phyloP scores from a whole-genome alignment of 2,113 vertebrate genomes.

The Himantopus leucocephalus region DNA sequence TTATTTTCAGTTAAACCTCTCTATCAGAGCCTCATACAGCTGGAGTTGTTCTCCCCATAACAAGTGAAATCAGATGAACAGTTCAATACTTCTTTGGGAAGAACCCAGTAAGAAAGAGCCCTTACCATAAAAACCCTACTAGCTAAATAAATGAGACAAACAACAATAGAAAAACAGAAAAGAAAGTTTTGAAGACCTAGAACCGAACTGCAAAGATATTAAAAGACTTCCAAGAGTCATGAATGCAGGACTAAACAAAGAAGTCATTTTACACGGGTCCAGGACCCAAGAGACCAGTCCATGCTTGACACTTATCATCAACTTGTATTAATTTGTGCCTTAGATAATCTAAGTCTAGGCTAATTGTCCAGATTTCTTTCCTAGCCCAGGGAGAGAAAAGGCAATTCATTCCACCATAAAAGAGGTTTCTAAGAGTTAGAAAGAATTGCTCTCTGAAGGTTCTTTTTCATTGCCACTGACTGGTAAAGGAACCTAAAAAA shows the following conservation, averaged over 20 bases:
- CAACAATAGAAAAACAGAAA: not conserved
- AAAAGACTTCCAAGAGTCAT: not conserved
- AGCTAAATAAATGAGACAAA: not conserved
- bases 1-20: not conserved
- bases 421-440: not conserved
- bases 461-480: not conserved
- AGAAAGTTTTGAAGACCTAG: not conserved
- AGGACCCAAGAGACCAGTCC: not conserved
- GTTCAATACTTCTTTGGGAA: not conserved
- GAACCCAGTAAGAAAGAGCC: not conserved
- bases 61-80: not conserved
- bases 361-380: not conserved
- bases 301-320: not conserved
- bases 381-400: not conserved
- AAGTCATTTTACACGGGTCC: not conserved
- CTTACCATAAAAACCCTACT: not conserved
- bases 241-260: not conserved
- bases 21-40: not conserved
- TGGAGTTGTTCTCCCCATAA: not conserved
- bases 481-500: not conserved
- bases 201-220: not conserved
- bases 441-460: not conserved
- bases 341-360: not conserved
- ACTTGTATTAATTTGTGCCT: not conserved
- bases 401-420: not conserved